Percentiles rank a stretch among this genome's conserved stretches.
Conservation (phyloP, 2,113 vertebrate genomes). For the Cyprinodon brontotheroides region DNA sequence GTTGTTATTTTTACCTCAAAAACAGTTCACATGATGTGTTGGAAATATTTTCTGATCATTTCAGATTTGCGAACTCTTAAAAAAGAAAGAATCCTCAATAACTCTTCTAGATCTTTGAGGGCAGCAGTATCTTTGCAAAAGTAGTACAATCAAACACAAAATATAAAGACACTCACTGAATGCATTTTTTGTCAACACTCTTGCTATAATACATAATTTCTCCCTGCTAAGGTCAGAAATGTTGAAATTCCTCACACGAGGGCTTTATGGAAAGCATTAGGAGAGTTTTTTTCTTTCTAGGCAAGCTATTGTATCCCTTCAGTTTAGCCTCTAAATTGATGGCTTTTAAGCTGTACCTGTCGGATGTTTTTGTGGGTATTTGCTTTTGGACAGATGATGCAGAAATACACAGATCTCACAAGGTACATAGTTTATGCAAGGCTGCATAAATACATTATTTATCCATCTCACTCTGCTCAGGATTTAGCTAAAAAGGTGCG, state of each 20-base stretch:
- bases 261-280: constrained; percentile 11
- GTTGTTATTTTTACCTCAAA: not conserved
- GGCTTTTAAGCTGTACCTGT: not conserved
- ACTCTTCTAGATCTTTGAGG: not conserved
- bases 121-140: not conserved
- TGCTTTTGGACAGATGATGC: constrained; percentile 7
- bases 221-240: constrained; percentile 5
- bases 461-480: constrained; percentile 16
- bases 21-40: not conserved
- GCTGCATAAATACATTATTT: constrained; percentile 14
- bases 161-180: not conserved
- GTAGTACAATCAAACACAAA: not conserved
- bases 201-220: not conserved
- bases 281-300: constrained; percentile 6
- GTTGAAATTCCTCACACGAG: constrained; percentile 15
- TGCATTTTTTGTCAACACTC: not conserved
- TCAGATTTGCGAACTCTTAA: not conserved
- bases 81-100: not conserved
- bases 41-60: not conserved
- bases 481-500: constrained; percentile 33
- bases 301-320: constrained; percentile 13
- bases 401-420: constrained; percentile 20
- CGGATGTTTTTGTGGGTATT: constrained; percentile 1
- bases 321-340: constrained; percentile 6
- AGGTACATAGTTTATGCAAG: constrained; percentile 1